Base-by-base conservation (phyloP, 2,888 invertebrate genomes). In the Drosophila hawaiiensis region DNA sequence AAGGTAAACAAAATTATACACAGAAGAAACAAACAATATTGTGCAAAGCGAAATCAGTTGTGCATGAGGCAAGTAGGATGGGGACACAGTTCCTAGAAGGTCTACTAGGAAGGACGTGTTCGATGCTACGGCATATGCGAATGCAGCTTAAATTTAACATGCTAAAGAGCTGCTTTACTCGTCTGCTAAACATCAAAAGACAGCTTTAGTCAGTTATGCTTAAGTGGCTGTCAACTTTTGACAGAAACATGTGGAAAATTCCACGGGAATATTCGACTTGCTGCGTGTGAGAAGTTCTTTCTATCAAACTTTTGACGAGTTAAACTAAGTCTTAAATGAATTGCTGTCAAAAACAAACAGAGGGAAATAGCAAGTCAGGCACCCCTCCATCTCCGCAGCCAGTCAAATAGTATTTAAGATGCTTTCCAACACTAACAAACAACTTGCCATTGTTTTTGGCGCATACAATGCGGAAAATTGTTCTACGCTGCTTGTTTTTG, bases 271-370 rank as follows among this genome's bases (percentile, higher is more conserved):
- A 33, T 35, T 78, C 78, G 62, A 67, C 41, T 60, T 35, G 28
- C 33, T 62, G 37, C 49, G 9, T 16, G 49, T 31, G 16, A 41
- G 14, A 43, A 66, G 59, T 50, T 67, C 41, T 50, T 33, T 54
- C 14, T 29, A 53, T 59, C 35, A 43, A 37, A 29, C 9, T 47
- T 47, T 47, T 47, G 47, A 47, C 25, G 52, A 37, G 31, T 31
- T 58, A 67, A 31, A 5, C 29, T 22, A 60, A 76, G 76, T 78
- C 78, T 80, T 67, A 76, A 80, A 71, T 80, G 80, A 67, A 67
- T 70, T 78, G 77, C 78, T 80, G 80, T 76, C 78, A 80, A 80
- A 80, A 80, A 64, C 67, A 66, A 56, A 60, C 25, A 80, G 61
- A 25, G 2, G 9, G 16, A 7, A 2, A 4, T 16, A 25, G 9